Conservation (phyloP, 1,140 invertebrate species). For the Theocolax elegans region DNA sequence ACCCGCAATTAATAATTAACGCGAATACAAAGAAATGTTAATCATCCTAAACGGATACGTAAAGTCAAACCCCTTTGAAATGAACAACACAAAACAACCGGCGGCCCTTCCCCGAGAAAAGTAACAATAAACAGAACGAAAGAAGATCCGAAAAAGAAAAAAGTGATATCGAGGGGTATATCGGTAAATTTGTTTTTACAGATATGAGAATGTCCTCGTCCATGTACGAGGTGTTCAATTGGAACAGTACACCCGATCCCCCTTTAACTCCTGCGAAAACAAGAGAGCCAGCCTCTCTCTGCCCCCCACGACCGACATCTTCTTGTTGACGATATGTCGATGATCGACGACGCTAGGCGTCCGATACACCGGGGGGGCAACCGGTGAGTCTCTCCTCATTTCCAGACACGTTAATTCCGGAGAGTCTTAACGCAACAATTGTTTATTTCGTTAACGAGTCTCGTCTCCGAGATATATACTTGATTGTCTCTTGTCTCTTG, state of each 20-base stretch:
- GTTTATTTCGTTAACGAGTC: no score
- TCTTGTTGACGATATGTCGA: conserved; percentile 67
- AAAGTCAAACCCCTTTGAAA: no score
- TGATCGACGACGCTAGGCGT: conserved; percentile 64
- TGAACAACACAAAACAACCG: no score
- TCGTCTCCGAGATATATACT: neutral
- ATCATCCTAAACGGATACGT: no score
- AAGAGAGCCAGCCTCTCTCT: conserved; percentile 67
- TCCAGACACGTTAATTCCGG: neutral
- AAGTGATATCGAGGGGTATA: conserved; percentile 2
- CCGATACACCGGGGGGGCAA: conserved; percentile 61
- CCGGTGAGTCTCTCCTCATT: conserved; percentile 61
- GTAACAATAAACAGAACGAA: no score
- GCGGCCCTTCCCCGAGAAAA: no score
- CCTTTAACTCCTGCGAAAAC: conserved; percentile 65
- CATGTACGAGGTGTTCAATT: conserved; percentile 82
- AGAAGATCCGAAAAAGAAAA: neutral
- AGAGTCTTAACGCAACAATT: no score
- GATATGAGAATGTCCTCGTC: conserved; percentile 78
- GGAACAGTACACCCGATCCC: conserved; percentile 69
- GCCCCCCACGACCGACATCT: conserved; percentile 67
- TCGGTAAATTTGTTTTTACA: conserved; percentile 66
- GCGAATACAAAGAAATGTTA: no score
- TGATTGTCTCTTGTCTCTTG: conserved; percentile 24
- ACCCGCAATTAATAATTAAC: no score